A percentile compares a stretch with the other conserved stretches of the same genome.
Conservation (phyloP, 2,888 invertebrate genomes). For the Atethmia centrago region DNA sequence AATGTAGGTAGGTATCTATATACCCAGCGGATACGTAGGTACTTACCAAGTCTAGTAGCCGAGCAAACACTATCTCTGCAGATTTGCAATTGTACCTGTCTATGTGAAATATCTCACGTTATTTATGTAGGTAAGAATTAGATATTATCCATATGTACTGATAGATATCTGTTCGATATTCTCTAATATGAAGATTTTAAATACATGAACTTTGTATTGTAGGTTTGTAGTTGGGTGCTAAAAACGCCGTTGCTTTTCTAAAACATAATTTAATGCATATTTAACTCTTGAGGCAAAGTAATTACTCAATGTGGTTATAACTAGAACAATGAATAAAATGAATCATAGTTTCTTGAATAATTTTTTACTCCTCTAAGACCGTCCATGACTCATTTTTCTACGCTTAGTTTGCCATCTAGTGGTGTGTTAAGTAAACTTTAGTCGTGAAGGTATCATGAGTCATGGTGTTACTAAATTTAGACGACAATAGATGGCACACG, state of each 20-base stretch:
- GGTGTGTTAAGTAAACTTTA: constrained; percentile 10
- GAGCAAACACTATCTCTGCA: constrained; percentile 8
- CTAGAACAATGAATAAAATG: constrained; percentile 34
- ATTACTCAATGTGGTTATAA: constrained; percentile 40
- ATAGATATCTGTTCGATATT: neutral
- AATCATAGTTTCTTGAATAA: constrained; percentile 48
- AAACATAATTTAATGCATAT: constrained; percentile 17
- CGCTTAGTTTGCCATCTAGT: constrained; percentile 44
- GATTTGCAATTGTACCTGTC: constrained; percentile 22
- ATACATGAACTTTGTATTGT: no score
- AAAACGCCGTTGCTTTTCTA: neutral
- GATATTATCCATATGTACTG: neutral
- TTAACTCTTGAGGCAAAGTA: constrained; percentile 20
- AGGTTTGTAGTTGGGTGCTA: no score
- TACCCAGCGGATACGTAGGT: neutral
- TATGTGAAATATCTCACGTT: constrained; percentile 11
- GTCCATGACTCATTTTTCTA: constrained; percentile 32
- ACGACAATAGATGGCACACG: constrained; percentile 32
- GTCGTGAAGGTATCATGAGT: constrained; percentile 42
- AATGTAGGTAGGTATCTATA: constrained; percentile 11
- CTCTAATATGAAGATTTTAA: neutral
- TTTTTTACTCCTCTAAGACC: constrained; percentile 20
- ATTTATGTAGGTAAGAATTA: neutral
- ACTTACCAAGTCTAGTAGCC: neutral
- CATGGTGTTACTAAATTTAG: constrained; percentile 2